Evolutionary conservation across 2,113 vertebrate species (phyloP), one percentile per base, ranked within the genome.

Genomic region (Oreochromis spilurus): DNA sequence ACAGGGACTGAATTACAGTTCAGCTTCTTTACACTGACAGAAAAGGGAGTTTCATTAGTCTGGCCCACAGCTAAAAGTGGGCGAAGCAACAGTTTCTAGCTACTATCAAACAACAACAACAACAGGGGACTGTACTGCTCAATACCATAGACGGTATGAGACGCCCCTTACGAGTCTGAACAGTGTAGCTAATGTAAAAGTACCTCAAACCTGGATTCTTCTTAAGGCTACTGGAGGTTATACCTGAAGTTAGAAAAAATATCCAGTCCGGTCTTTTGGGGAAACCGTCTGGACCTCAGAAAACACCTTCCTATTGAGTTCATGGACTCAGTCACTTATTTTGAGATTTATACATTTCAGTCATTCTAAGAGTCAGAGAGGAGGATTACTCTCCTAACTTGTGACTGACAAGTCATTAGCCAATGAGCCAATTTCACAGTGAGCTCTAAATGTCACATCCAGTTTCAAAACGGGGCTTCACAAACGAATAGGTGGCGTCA

Each of bases 221-320:
- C 8, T 43, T 0, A 0, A 70, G 67, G 67, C 67, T 24, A 45
- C 21, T 72, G 38, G 13, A 26, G 13, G 2, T 45, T 34, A 62
- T 34, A 34, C 9, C 58, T 62, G 58, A 34, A 34, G 58, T 62
- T 62, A 62, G 29, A 60, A 60, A 34, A 62, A 62, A 11, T 11
- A 34, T 62, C 58, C 5, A 3, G 26, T 58, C 58, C 3, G 4
- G 26, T 58, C 58, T 60, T 62, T 34, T 62, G 58, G 29, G 3
- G 58, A 62, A 62, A 62, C 19, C 9, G 26, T 24, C 21, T 45
- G 38, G 13, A 45, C 21, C 21, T 34, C 58, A 62, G 58, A 34
- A 34, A 62, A 34, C 58, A 34, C 5, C 58, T 62, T 62, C 34
- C 58, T 62, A 34, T 34, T 34, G 16, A 11, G 16, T 19, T 62